Evolutionary conservation across 2,113 vertebrate species (phyloP).

Genomic region (Oenanthe oenanthe): DNA sequence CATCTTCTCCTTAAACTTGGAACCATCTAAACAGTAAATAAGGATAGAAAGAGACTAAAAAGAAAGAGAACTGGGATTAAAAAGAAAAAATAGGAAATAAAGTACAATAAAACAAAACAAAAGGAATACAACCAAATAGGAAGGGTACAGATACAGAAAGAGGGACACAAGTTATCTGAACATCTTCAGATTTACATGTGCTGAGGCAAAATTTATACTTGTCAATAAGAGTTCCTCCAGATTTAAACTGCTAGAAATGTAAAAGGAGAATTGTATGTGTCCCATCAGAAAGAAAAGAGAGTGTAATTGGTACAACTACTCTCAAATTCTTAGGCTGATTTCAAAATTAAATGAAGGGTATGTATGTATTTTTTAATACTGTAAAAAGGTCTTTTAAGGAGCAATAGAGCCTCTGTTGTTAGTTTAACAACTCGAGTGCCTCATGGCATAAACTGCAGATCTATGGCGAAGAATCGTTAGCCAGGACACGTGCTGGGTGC

Average conservation of each 20-base stretch:
- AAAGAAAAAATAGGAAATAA: slow-evolving; percentile 52
- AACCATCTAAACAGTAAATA: slow-evolving; percentile 69
- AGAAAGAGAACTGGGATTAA: slow-evolving; percentile 68
- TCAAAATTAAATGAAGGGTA: slow-evolving; percentile 54
- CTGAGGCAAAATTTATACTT: neutral
- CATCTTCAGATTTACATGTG: neutral
- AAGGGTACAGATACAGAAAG: neutral
- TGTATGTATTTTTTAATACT: neutral
- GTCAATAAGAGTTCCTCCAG: neutral
- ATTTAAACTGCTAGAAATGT: slow-evolving; percentile 7
- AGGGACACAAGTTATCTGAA: neutral
- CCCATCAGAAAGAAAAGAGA: neutral
- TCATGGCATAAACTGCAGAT: neutral
- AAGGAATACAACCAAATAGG: neutral
- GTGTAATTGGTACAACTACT: neutral
- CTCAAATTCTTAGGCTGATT: slow-evolving; percentile 1
- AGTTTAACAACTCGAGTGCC: neutral
- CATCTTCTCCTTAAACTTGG: slow-evolving; percentile 70
- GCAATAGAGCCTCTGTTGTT: neutral
- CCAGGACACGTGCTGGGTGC: neutral
- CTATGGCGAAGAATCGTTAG: neutral
- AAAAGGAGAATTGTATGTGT: neutral
- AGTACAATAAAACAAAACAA: slow-evolving; percentile 10
- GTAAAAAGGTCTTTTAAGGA: neutral
- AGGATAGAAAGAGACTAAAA: slow-evolving; percentile 73